Conservation (phyloP, 2,113 vertebrate genomes). For the Heptranchias perlo region DNA sequence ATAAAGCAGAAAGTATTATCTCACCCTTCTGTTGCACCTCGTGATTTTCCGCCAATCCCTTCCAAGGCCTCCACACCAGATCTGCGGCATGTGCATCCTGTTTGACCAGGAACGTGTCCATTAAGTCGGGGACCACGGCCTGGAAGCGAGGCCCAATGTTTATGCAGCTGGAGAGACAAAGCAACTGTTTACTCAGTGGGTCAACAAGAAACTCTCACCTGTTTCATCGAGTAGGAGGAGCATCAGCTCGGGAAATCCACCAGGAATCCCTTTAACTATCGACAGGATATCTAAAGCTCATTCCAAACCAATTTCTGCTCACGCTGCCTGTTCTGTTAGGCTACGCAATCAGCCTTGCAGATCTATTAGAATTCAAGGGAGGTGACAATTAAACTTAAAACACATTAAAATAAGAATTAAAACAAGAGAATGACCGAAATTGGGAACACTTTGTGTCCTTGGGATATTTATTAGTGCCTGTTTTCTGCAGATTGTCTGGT, state of each 20-base stretch:
- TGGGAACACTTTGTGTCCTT: neutral
- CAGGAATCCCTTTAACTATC: neutral
- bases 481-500: neutral
- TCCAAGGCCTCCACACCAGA: conserved; percentile 62
- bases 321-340: neutral
- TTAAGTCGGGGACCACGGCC: conserved; percentile 52
- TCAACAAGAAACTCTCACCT: neutral
- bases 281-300: neutral
- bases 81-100: conserved; percentile 48
- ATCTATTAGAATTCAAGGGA: neutral
- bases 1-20: neutral
- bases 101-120: neutral
- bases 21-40: conserved; percentile 53
- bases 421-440: too few relatives aligned
- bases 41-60: conserved; percentile 46
- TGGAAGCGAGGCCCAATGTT: conserved; percentile 63
- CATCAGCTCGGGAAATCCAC: neutral
- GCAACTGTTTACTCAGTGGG: neutral
- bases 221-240: neutral
- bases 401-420: too few relatives aligned
- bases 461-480: neutral
- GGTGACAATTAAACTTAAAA: neutral
- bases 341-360: neutral
- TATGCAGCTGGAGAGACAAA: conserved; percentile 42
- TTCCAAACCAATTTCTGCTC: neutral